phyloP scores from a whole-genome alignment of 1,140 invertebrate species.

The Calephelis nemesis region DNA sequence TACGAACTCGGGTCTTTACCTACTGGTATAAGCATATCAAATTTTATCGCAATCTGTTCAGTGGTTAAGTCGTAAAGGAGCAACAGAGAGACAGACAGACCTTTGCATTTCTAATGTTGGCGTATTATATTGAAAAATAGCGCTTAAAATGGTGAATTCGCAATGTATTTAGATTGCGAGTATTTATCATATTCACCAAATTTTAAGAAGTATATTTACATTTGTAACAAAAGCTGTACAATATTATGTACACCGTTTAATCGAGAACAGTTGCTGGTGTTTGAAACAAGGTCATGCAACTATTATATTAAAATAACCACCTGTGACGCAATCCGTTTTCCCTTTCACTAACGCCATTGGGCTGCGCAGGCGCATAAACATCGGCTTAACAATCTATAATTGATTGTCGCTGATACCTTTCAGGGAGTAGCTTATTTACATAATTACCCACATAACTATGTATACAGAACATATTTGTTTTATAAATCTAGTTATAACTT shows the following conservation, averaged over 20 bases:
- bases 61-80: no score
- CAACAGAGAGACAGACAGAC: no score
- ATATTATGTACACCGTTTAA: not conserved
- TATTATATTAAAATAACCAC: conserved; percentile 33
- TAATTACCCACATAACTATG: not conserved
- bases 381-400: conserved; percentile 12
- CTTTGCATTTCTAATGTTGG: no score
- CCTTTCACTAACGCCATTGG: conserved; percentile 61
- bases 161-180: no score
- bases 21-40: no score
- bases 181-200: no score
- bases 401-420: conserved; percentile 4
- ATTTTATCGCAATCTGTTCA: no score
- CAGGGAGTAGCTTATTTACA: conserved; percentile 2
- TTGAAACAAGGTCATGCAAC: conserved; percentile 11
- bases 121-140: no score
- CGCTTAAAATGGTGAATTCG: no score
- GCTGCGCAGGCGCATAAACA: conserved; percentile 18
- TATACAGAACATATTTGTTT: no score
- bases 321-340: conserved; percentile 57
- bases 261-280: conserved; percentile 6
- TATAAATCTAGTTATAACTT: no score
- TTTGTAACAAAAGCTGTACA: not conserved
- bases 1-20: no score
- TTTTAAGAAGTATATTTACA: not conserved